Evolutionary conservation across 2,797 vertebrate genomes (phyloP).

Genomic region (Malurus leucopterus): DNA sequence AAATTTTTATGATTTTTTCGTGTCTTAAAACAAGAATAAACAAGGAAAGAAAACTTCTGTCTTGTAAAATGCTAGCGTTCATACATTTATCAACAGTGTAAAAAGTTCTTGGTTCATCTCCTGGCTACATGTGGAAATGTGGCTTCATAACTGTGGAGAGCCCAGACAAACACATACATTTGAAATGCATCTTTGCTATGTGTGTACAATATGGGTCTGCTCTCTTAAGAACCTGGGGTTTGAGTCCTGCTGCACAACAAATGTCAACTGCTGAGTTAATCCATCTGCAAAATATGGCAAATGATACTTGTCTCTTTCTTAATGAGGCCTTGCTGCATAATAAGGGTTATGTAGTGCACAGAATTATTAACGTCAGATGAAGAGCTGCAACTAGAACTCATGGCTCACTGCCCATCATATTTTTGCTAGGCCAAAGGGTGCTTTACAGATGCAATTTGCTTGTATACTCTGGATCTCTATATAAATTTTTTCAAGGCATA

Average conservation of each 20-base stretch:
- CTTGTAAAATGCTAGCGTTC: neutral
- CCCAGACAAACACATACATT: neutral
- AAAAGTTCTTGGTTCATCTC: neutral
- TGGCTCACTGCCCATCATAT: conserved; percentile 33
- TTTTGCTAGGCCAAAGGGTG: conserved; percentile 34
- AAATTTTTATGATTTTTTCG: neutral
- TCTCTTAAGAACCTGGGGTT: conserved; percentile 4
- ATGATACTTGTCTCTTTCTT: conserved; percentile 51
- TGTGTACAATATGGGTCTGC: neutral
- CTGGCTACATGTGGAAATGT: neutral
- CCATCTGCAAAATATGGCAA: conserved; percentile 43
- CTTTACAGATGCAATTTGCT: conserved; percentile 26
- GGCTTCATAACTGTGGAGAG: neutral
- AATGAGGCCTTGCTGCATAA: conserved; percentile 51
- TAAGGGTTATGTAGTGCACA: conserved; percentile 23
- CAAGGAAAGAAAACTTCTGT: neutral
- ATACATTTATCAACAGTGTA: neutral
- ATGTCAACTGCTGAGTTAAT: conserved; percentile 30
- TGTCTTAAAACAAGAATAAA: neutral
- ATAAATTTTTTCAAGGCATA: neutral
- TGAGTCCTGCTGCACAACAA: conserved; percentile 9
- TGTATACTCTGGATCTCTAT: neutral
- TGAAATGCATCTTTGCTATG: neutral
- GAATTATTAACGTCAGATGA: conserved; percentile 38
- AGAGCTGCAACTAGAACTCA: conserved; percentile 21